phyloP scores from a whole-genome alignment of 2,113 vertebrate species.

The Ophiodon elongatus region DNA sequence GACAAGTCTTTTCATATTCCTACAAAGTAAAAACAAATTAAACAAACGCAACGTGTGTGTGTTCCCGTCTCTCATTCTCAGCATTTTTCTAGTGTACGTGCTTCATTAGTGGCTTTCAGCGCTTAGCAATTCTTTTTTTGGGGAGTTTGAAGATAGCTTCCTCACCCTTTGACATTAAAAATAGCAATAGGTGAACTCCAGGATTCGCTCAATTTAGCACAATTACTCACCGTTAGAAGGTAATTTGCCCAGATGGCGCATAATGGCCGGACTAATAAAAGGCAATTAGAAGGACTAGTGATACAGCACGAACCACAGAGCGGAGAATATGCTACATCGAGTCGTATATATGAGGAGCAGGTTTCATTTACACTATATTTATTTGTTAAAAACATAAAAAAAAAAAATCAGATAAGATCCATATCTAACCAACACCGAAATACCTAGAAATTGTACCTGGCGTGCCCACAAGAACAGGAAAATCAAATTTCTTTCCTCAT shows the following conservation, averaged over 20 bases:
- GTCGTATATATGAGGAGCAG: neutral
- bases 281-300: slow-evolving; percentile 32
- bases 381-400: slow-evolving; percentile 17
- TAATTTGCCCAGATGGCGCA: slow-evolving; percentile 58
- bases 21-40: slow-evolving; percentile 12
- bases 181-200: slow-evolving; percentile 44
- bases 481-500: neutral
- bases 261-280: slow-evolving; percentile 59
- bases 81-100: neutral
- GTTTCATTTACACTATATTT: neutral
- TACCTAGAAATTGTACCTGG: neutral
- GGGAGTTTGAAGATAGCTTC: slow-evolving; percentile 27
- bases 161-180: slow-evolving; percentile 50
- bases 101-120: slow-evolving; percentile 37
- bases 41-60: slow-evolving; percentile 23
- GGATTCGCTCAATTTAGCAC: slow-evolving; percentile 69
- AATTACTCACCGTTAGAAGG: slow-evolving; percentile 71
- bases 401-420: slow-evolving; percentile 2
- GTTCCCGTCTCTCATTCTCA: slow-evolving; percentile 31
- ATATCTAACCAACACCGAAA: slow-evolving; percentile 6
- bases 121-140: slow-evolving; percentile 13
- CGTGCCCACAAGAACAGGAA: neutral
- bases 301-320: slow-evolving; percentile 15
- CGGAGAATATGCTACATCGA: neutral
- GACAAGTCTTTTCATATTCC: slow-evolving; percentile 26